Percentiles rank a stretch among this genome's conserved stretches.
Evolutionary conservation across 2,888 invertebrate genomes (phyloP).

Genomic region (Andrena camellia): DNA sequence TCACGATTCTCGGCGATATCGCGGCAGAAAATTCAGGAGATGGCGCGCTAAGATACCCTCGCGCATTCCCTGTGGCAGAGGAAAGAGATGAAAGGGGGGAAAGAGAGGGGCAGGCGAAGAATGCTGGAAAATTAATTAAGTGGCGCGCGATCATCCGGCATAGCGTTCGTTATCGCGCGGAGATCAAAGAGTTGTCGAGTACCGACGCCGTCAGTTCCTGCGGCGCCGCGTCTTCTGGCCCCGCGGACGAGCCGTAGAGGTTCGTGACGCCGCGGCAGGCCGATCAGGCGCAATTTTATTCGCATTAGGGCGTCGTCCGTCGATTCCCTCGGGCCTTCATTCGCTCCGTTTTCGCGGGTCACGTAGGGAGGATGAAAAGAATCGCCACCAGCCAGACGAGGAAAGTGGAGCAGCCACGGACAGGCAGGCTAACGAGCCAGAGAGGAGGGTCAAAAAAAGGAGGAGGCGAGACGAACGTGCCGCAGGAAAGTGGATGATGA

Average conservation of each 20-base stretch:
- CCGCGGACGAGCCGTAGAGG: slow-evolving; percentile 30
- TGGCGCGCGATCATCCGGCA: slow-evolving; percentile 48
- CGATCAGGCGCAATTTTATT: slow-evolving; percentile 66
- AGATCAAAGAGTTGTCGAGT: slow-evolving; percentile 50
- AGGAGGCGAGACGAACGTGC: slow-evolving; percentile 27
- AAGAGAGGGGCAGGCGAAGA: slow-evolving; percentile 22
- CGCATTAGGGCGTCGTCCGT: slow-evolving; percentile 63
- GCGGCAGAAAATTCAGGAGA: slow-evolving; percentile 39
- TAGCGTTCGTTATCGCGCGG: slow-evolving; percentile 52
- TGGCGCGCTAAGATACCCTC: slow-evolving; percentile 35
- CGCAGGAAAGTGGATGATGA: slow-evolving; percentile 69
- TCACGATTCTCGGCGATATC: slow-evolving; percentile 14
- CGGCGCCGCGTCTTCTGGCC: slow-evolving; percentile 7
- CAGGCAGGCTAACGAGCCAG: slow-evolving; percentile 9
- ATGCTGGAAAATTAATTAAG: slow-evolving; percentile 58
- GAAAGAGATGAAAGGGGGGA: background rate
- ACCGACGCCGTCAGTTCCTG: slow-evolving; percentile 46
- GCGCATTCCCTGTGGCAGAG: slow-evolving; percentile 29
- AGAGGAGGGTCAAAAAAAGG: slow-evolving; percentile 4
- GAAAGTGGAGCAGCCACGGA: slow-evolving; percentile 55
- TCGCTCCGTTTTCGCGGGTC: slow-evolving; percentile 10
- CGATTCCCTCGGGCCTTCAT: background rate
- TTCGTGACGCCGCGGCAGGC: background rate
- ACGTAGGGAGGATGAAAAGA: background rate
- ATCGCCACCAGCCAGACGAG: background rate